Conservation (phyloP, 2,797 vertebrate genomes). For the Chrysocyon brachyurus region DNA sequence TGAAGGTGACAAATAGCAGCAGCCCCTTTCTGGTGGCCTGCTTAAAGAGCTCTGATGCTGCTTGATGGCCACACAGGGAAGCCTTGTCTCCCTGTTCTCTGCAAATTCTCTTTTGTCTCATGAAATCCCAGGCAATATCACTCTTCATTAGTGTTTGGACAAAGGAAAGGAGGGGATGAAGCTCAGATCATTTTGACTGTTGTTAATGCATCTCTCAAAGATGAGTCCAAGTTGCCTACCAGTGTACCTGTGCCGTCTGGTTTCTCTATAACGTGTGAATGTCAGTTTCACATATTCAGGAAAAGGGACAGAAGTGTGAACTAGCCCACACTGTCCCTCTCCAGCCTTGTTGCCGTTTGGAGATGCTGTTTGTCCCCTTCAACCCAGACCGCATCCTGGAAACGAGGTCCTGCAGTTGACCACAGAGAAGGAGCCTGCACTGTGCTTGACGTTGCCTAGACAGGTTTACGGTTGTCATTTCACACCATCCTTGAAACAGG, state of each 20-base stretch:
- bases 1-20: neutral
- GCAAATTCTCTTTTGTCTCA: neutral
- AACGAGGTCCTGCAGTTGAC: neutral
- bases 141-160: neutral
- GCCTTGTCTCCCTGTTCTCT: neutral
- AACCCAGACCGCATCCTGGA: neutral
- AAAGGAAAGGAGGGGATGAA: neutral
- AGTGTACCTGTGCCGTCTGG: neutral
- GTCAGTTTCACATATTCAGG: neutral
- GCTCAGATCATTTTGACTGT: accelerated
- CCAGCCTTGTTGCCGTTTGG: accelerated
- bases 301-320: neutral
- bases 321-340: neutral
- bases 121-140: accelerated
- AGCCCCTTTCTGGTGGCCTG: neutral
- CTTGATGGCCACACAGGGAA: neutral
- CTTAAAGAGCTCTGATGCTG: neutral
- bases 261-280: accelerated
- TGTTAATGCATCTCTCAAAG: accelerated
- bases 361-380: neutral
- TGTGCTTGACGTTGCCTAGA: accelerated
- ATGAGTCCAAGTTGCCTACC: accelerated
- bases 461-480: neutral
- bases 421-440: neutral
- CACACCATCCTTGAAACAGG: neutral